Evolutionary conservation across 2,113 vertebrate genomes (phyloP), one percentile per base, ranked within the genome.

Genomic region (Takifugu flavidus): DNA sequence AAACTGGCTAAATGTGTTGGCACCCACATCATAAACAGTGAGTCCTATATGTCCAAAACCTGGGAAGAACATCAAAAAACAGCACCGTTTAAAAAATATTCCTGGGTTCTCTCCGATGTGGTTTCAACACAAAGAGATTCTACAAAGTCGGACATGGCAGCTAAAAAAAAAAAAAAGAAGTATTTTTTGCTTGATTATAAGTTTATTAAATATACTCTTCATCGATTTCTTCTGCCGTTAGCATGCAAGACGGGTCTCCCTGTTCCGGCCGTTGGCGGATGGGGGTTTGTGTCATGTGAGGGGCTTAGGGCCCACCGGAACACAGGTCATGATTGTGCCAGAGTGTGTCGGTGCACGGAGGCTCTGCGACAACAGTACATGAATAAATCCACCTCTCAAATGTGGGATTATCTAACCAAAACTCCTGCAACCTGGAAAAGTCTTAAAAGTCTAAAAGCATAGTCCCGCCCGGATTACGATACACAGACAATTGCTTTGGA

Each of bases 21-120:
- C 71, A 81, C 78, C 51, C 59, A 56, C 62, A 44, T 76, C 59
- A 6, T 67, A 43, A 20, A 72, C 75, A 73, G 61, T 80, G 72
- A 74, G 70, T 74, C 62, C 75, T 54, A 62, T 27, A 74, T 61
- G 59, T 75, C 68, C 67, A 25, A 60, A 75, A 59, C 59, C 71
- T 67, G 84, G 80, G 77, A 85, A 87, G 77, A 85, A 84, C 82
- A 84, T 82, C 75, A 78, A 83, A 50, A 89, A 88, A 85, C 86
- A 90, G 89, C 87, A 89, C 87, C 87, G 74, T 80, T 76, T 70
- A 34, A 56, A 69, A 63, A 62, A 53, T 46, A 62, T 55, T 86
- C 84, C 85, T 87, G 87, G 79, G 75, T 86, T 86, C 73, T 82
- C 72, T 70, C 66, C 54, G 76, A 82, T 75, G 73, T 71, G 59